phyloP scores from a whole-genome alignment of 1,140 invertebrate species.

The Mesaphorura yosii region DNA sequence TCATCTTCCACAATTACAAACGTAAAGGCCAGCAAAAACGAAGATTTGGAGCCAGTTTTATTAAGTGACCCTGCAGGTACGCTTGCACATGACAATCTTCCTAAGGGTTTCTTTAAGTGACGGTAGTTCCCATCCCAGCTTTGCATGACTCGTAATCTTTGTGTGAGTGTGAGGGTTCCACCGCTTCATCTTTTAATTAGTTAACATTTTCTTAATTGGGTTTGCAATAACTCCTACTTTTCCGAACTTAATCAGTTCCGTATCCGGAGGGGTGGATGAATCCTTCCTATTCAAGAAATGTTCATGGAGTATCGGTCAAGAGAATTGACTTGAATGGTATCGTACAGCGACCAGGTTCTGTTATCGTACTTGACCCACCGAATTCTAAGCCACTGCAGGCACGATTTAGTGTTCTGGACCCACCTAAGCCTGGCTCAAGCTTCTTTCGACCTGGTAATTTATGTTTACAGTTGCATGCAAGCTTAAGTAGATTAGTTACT shows the following conservation, averaged over 20 bases:
- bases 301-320: background rate
- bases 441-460: background rate
- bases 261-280: conserved; percentile 28
- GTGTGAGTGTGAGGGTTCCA: no score
- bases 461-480: no score
- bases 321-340: conserved; percentile 1
- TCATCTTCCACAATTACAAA: conserved; percentile 1
- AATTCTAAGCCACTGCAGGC: conserved; percentile 16
- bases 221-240: no score
- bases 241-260: no score
- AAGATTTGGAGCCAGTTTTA: conserved; percentile 23
- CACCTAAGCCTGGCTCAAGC: conserved; percentile 5
- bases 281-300: conserved; percentile 2
- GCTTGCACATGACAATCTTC: background rate
- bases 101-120: background rate
- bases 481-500: no score
- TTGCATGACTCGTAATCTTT: no score
- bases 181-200: no score
- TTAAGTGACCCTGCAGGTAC: conserved; percentile 27
- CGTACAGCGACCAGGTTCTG: conserved; percentile 8
- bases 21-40: background rate
- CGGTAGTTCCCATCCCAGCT: no score
- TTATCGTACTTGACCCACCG: conserved; percentile 25
- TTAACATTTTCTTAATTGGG: no score
- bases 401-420: conserved; percentile 25